These are phyloP conservation scores for Dione vanillae DNA, from an alignment of 2,888 invertebrate genomes.

Conservation along the genomic window DNA sequence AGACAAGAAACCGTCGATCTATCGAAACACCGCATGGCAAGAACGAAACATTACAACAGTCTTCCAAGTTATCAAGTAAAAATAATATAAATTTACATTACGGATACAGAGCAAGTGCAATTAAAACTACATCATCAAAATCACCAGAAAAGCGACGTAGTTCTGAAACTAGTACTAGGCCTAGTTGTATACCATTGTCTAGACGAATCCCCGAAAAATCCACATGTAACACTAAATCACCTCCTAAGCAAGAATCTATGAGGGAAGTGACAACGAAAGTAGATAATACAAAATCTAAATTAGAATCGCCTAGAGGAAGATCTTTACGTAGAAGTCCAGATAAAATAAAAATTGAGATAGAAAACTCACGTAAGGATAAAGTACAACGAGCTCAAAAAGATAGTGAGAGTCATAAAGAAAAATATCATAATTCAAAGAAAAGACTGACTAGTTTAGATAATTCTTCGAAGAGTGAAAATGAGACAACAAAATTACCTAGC, in stretches of 20 bases:
- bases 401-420: constrained; percentile 79
- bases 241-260: constrained; percentile 69
- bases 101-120: constrained; percentile 67
- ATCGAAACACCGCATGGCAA: constrained; percentile 73
- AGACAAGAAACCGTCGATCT: constrained; percentile 70
- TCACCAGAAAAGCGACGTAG: constrained; percentile 68
- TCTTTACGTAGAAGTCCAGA: constrained; percentile 69
- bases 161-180: constrained; percentile 66
- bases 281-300: constrained; percentile 63
- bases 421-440: constrained; percentile 83
- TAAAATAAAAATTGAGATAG: constrained; percentile 73
- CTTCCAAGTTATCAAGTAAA: constrained; percentile 79
- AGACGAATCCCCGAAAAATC: constrained; percentile 69
- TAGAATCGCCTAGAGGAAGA: constrained; percentile 63
- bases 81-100: constrained; percentile 70
- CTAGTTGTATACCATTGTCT: constrained; percentile 77
- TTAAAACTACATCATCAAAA: constrained; percentile 63
- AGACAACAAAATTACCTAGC: constrained; percentile 67
- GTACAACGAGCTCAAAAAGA: constrained; percentile 80
- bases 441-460: constrained; percentile 84
- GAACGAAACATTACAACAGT: constrained; percentile 78
- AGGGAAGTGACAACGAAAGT: constrained; percentile 60
- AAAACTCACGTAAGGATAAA: constrained; percentile 74
- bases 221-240: constrained; percentile 65
- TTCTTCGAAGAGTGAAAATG: constrained; percentile 73